Conservation (phyloP, 2,113 vertebrate species). For the Lichenostomus cassidix region DNA sequence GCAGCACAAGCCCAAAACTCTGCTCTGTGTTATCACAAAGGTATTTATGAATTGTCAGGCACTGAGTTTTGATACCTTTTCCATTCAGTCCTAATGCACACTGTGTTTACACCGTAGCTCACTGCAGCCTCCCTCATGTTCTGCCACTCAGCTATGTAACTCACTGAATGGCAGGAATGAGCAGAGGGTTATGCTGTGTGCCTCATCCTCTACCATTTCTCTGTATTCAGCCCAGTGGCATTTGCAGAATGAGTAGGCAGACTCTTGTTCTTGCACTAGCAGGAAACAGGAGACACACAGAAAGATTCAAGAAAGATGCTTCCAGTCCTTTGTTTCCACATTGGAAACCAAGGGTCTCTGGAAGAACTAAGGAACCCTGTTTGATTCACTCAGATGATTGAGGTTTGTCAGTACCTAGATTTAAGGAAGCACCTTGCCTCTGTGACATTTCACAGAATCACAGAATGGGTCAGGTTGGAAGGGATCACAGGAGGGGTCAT, state of each 20-base stretch:
- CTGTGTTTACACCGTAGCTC: neutral
- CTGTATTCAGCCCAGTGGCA: neutral
- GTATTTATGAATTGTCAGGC: neutral
- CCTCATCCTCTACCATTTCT: neutral
- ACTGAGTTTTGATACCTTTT: neutral
- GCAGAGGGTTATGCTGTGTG: neutral
- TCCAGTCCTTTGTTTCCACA: neutral
- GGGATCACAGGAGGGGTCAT: neutral
- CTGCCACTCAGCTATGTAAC: neutral
- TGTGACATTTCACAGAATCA: neutral
- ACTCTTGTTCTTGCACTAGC: neutral
- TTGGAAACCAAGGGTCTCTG: neutral
- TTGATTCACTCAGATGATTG: neutral
- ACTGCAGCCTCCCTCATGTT: neutral
- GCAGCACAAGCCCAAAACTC: neutral
- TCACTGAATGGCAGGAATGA: neutral
- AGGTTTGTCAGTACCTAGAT: neutral
- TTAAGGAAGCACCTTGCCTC: neutral
- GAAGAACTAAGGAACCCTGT: neutral
- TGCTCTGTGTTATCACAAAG: neutral
- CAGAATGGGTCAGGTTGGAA: neutral
- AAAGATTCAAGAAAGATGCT: neutral
- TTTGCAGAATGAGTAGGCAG: neutral
- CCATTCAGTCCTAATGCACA: rapidly evolving
- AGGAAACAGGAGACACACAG: neutral